Evolutionary conservation across 2,888 invertebrate genomes (phyloP), one percentile per base, ranked within the genome.

Genomic region (Uropetala carovei): DNA sequence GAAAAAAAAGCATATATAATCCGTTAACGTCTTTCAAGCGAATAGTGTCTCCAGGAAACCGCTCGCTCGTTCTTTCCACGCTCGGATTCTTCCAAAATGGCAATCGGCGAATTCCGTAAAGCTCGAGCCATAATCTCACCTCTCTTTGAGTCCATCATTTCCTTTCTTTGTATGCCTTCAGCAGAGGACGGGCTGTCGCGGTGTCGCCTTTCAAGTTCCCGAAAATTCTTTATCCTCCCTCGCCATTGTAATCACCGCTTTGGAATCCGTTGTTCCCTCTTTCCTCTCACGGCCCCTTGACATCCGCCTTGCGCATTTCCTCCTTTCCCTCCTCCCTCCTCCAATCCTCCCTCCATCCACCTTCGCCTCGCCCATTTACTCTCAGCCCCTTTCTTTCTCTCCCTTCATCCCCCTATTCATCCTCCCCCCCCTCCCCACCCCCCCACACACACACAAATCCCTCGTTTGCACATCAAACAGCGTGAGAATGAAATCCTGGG

Each of bases 221-320:
- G 5, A 43, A 5, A 43, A 5, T 43, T n/a, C 68, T n/a, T 68
- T 7, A 22, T 22, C 75, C 27, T 75, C 22, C 22, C 0, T 22
- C 75, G 75, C 75, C 27, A 9, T 75, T 75, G n/a, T 75, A 75
- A 75, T 75, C 27, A n/a, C 75, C 27, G 75, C 75, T 27, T 75
- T 75, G 22, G 22, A 75, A 75, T 22, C 43, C 43, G 43, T 5
- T 43, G 43, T 43, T 43, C 43, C 43, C 43, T 43, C 43, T 5
- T 43, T 43, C 43, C 43, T 43, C 43, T 5, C 43, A 3, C 43
- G 43, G 43, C 43, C 43, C 43, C 5, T 5, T 43, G 43, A 43
- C 43, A 43, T 43, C 43, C 43, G 43, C n/a, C n/a, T n/a, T n/a
- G n/a, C n/a, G n/a, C 5, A 43, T 43, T 43, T 43, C 43, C 43